A percentile compares a stretch with the other conserved stretches of the same genome.
Conservation (phyloP, 2,113 vertebrate genomes). For the Plecturocebus donacophilus region DNA sequence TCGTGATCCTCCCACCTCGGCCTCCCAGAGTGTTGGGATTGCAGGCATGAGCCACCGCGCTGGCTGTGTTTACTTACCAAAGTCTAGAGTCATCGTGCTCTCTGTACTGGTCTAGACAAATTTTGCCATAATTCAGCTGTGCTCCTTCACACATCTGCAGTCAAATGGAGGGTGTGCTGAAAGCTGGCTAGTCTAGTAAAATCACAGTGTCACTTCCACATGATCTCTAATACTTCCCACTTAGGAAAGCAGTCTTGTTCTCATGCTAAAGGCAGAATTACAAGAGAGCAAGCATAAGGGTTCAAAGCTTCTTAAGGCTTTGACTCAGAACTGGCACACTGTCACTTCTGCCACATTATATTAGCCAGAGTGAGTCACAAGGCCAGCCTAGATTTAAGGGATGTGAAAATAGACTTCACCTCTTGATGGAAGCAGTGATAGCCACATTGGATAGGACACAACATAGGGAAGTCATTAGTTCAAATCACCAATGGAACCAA, state of each 20-base stretch:
- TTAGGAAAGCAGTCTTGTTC: not conserved
- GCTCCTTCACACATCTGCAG: not conserved
- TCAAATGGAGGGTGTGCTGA: not conserved
- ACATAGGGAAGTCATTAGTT: not conserved
- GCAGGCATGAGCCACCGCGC: fast-evolving
- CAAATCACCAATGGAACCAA: not conserved
- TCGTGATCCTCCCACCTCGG: fast-evolving
- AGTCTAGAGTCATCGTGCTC: not conserved
- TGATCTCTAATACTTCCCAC: not conserved
- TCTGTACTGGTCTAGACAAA: not conserved
- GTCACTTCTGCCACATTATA: not conserved
- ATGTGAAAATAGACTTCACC: not conserved
- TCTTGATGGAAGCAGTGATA: not conserved
- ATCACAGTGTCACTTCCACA: not conserved
- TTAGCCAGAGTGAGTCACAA: not conserved
- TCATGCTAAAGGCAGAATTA: not conserved
- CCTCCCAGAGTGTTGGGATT: too few relatives aligned
- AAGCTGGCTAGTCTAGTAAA: not conserved
- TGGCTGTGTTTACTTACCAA: not conserved
- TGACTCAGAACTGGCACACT: not conserved
- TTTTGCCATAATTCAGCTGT: not conserved
- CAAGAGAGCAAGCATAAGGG: not conserved
- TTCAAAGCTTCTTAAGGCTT: not conserved
- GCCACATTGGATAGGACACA: not conserved
- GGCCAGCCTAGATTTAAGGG: not conserved